Evolutionary conservation across 2,797 vertebrate species (phyloP), one percentile per base, ranked within the genome.

Genomic region (Poecilia picta): DNA sequence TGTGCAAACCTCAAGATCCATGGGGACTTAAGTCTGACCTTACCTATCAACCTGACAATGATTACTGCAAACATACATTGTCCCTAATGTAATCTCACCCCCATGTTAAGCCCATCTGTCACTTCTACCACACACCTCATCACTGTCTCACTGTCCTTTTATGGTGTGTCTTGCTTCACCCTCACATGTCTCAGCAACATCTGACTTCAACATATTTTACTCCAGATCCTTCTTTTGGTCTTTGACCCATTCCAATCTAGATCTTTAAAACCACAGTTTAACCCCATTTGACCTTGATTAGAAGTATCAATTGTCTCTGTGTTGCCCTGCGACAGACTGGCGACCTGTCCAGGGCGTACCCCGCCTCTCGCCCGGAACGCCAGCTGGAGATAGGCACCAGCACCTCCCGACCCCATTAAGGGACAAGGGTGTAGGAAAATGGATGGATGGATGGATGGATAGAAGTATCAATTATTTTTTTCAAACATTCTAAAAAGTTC

Each of bases 21-120:
- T 51, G 49, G 18, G 49, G 6, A 51, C 49, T 53, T 53, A 23
- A 51, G 18, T 25, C 51, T 25, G 51, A 53, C 51, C 51, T 53
- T 3, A 25, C 1, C 51, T 53, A 20, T 16, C 18, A 25, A 39
- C 23, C 64, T 68, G 23, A 25, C 36, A 12, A 31, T 59, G 28
- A 59, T 57, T n/a, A 57, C 55, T 57, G 55, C 55, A 57, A 57
- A 59, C 55, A 59, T 59, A 59, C 12, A 59, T 55, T 55, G 53
- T 55, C 1, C 57, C 28, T 28, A 6, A 31, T 59, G 57, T 59
- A 16, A 28, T 31, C 57, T 13, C 57, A 31, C 57, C 57, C 53
- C 25, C 10, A 55, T 8, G 49, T 51, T 23, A 23, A 51, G 8
- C 25, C 4, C 16, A 47, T 47, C 8, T 12, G 25, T n/a, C 53